Evolutionary conservation across 2,888 invertebrate genomes (phyloP).

Genomic region (Clitarchus hookeri): DNA sequence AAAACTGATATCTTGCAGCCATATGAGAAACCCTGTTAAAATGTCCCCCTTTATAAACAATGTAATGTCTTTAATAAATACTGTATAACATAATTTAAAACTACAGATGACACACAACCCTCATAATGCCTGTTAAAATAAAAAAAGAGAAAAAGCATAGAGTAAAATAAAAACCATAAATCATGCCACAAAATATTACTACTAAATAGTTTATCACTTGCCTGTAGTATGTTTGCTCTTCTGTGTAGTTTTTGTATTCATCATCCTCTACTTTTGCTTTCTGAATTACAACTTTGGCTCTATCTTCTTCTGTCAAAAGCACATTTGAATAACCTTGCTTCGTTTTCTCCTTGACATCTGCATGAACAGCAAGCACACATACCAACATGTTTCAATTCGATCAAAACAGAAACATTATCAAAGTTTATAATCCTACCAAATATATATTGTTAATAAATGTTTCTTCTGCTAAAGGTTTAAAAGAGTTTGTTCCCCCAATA

Average conservation of each 20-base stretch:
- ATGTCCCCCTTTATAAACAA: too few relatives aligned
- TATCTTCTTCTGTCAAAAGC: constrained; percentile 42
- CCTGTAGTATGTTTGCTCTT: constrained; percentile 59
- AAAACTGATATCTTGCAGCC: too few relatives aligned
- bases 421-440: not conserved
- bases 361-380: not conserved
- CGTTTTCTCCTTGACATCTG: not conserved
- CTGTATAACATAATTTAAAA: too few relatives aligned
- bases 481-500: too few relatives aligned
- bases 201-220: constrained; percentile 24
- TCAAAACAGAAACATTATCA: too few relatives aligned
- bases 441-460: not conserved
- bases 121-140: not conserved
- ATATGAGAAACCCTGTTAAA: too few relatives aligned
- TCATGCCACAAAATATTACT: not conserved
- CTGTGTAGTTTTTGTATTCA: constrained; percentile 57
- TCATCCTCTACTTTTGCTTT: constrained; percentile 57
- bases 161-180: not conserved
- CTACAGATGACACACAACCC: not conserved
- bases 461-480: too few relatives aligned
- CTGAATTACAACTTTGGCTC: constrained; percentile 49
- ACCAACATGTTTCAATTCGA: not conserved
- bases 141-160: not conserved
- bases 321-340: not conserved
- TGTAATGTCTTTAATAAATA: too few relatives aligned